Percentiles rank a stretch among this genome's conserved stretches.
These are phyloP conservation scores for Labroides dimidiatus DNA, from an alignment of 2,797 vertebrate genomes.

Conservation along the genomic window DNA sequence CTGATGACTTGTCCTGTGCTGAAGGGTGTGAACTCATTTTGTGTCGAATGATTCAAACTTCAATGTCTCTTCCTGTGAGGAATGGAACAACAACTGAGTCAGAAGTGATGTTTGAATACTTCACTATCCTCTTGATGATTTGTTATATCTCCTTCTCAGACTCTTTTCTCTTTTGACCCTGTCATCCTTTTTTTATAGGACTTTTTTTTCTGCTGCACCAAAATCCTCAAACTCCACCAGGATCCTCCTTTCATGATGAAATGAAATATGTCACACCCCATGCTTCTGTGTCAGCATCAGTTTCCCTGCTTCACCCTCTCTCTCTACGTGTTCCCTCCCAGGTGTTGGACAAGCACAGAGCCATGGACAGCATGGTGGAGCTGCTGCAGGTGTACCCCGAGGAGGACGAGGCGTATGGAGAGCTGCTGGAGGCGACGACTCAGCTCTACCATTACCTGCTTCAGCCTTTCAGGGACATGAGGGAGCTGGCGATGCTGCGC, in stretches of 20 bases:
- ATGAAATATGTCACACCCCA: neutral
- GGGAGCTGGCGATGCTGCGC: constrained; percentile 95
- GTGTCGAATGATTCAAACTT: neutral
- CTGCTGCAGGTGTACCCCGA: constrained; percentile 93
- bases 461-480: constrained; percentile 98
- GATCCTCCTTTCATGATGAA: neutral
- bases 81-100: too few relatives aligned
- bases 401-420: constrained; percentile 93
- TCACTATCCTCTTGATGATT: too few relatives aligned
- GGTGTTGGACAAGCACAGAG: constrained; percentile 94
- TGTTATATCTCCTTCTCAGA: too few relatives aligned
- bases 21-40: neutral
- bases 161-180: too few relatives aligned
- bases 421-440: constrained; percentile 93
- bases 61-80: neutral
- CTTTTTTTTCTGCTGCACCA: neutral
- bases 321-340: constrained; percentile 52
- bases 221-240: neutral
- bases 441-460: constrained; percentile 97
- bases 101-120: too few relatives aligned
- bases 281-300: neutral
- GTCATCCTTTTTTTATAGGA: neutral
- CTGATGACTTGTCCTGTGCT: neutral
- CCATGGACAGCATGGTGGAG: constrained; percentile 95
- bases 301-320: neutral